Evolutionary conservation across 2,888 invertebrate genomes (phyloP), one percentile per base, ranked within the genome.

Genomic region (Blastobasis adustella): DNA sequence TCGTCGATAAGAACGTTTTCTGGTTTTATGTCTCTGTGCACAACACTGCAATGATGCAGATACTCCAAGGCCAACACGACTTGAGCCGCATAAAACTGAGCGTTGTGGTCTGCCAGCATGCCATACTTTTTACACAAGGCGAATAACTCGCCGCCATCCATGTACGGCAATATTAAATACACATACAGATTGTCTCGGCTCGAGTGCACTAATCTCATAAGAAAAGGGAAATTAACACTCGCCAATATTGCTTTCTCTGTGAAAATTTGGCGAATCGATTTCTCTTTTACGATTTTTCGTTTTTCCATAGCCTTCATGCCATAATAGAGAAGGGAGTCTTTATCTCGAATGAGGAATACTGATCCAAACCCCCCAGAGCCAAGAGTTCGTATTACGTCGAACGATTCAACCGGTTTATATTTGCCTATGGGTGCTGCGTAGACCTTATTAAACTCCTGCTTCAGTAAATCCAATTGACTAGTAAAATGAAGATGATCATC

Each of bases 241-340:
- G 94, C 93, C 58, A 98, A 89, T 50, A 98, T 94, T 66, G 92
- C 92, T 73, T 96, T 97, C 81, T 99, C 99, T 66, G 93, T 92
- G 59, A 92, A 77, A 2, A 96, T 92, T 79, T 98, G 96, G 53
- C 92, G 92, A 7, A 97, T 88, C 75, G 95, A 94, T 71, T 95
- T 96, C 67, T 92, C 91, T 75, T 94, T 93, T 5, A 98, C 91
- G 8, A 98, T 91, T 75, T 92, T 91, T 46, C 90, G 90, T 82
- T 98, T 98, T 59, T 95, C 93, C 65, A 98, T 82, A 51, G 95
- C 91, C 85, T 98, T 98, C 90, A 97, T 94, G 3, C 98, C 98
- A 75, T 92, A 93, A 67, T 91, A 93, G 37, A 82, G 77, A 6
- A 90, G 89, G 0, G 81, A 86, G 0, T 73, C 66, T 73, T 91